Percentiles rank a stretch among this genome's conserved stretches.
Evolutionary conservation across 2,888 invertebrate species (phyloP).

Genomic region (Leptinotarsa peninsularis): DNA sequence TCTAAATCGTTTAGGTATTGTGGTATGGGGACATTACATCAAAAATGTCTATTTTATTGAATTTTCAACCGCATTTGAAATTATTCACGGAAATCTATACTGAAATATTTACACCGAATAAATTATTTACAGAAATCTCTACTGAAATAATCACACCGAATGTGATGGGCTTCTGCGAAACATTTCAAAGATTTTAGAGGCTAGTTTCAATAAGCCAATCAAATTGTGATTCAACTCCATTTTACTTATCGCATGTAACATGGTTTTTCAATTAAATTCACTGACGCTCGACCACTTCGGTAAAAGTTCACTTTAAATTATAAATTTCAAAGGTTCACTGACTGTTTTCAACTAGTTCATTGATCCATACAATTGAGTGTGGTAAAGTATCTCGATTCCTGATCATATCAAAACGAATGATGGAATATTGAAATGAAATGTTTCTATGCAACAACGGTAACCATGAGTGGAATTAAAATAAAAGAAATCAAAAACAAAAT

Average conservation of each 20-base stretch:
- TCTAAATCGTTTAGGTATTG: too few relatives aligned
- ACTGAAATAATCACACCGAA: background rate
- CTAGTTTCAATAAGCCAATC: conserved; percentile 24
- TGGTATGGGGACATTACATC: too few relatives aligned
- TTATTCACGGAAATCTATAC: too few relatives aligned
- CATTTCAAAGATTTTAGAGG: background rate
- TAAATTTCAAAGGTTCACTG: conserved; percentile 36
- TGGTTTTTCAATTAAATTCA: conserved; percentile 49
- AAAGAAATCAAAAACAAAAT: too few relatives aligned
- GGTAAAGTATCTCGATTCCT: conserved; percentile 50
- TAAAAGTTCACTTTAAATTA: conserved; percentile 46
- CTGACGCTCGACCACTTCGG: conserved; percentile 41
- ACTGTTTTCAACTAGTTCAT: conserved; percentile 39
- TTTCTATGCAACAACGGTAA: too few relatives aligned
- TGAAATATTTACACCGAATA: background rate
- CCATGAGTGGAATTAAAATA: too few relatives aligned
- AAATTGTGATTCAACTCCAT: conserved; percentile 34
- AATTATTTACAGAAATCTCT: too few relatives aligned
- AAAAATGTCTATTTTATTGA: too few relatives aligned
- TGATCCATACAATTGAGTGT: conserved; percentile 36
- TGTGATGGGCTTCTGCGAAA: background rate
- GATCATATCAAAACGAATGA: too few relatives aligned
- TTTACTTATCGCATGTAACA: conserved; percentile 41
- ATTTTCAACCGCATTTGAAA: too few relatives aligned
- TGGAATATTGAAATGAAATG: too few relatives aligned